phyloP scores from a whole-genome alignment of 2,888 invertebrate species.

The Mythimna lalbum region DNA sequence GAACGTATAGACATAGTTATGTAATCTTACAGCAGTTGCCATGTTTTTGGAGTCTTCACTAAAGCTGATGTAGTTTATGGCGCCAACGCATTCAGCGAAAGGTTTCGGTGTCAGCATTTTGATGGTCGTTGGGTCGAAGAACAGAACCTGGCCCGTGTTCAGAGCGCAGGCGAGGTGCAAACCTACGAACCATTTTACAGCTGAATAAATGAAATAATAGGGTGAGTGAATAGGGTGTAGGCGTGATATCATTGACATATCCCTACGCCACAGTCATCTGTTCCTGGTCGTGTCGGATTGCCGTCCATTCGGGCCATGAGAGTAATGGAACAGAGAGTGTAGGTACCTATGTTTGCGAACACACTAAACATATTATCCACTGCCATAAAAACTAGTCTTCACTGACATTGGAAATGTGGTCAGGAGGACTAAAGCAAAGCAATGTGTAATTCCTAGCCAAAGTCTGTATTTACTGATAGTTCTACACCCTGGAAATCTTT shows the following conservation, averaged over 20 bases:
- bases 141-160: constrained; percentile 90
- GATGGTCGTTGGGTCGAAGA: constrained; percentile 91
- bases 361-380: not conserved
- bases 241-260: not conserved
- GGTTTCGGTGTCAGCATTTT: constrained; percentile 84
- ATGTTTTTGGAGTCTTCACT: constrained; percentile 89
- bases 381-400: not conserved
- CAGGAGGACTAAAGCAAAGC: too few species aligned
- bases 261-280: not conserved
- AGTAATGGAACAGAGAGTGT: not conserved
- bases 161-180: constrained; percentile 91
- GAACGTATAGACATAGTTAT: not conserved
- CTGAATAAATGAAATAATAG: not conserved
- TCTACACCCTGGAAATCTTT: too few species aligned
- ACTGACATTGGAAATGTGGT: not conserved
- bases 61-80: constrained; percentile 89
- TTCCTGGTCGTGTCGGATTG: not conserved
- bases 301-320: not conserved
- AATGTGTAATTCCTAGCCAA: too few species aligned
- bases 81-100: constrained; percentile 81
- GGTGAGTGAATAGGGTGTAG: too few species aligned
- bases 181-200: constrained; percentile 73
- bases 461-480: too few species aligned
- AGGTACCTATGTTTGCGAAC: not conserved
- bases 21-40: constrained; percentile 89